These are phyloP conservation scores for Trachelus stipa DNA, from an alignment of 2,888 invertebrate species.

Conservation along the genomic window DNA sequence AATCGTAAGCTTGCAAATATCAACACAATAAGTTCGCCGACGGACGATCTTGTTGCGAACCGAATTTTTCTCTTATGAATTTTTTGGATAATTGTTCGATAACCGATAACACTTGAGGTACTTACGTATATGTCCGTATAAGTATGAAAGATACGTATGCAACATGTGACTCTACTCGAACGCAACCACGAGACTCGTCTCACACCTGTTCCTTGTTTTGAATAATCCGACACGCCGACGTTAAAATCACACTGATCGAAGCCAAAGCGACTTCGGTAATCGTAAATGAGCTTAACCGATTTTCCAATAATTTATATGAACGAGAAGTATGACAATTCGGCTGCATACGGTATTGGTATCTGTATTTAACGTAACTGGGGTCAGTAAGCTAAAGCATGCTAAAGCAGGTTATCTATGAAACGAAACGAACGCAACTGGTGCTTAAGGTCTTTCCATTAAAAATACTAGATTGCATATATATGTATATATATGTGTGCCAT, in stretches of 20 bases:
- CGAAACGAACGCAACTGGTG: background rate
- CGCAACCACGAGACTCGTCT: background rate
- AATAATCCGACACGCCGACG: background rate
- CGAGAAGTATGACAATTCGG: background rate
- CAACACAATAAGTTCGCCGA: background rate
- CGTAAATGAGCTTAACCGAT: background rate
- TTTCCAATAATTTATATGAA: background rate
- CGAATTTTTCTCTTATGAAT: background rate
- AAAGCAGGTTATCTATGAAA: background rate
- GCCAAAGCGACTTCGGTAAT: background rate
- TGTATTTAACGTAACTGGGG: background rate
- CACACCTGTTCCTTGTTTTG: background rate
- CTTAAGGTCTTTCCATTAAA: background rate
- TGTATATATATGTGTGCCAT: background rate
- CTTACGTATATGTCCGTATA: background rate
- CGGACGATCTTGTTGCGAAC: background rate
- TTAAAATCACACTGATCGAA: background rate
- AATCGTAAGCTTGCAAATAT: background rate
- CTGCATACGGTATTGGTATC: background rate
- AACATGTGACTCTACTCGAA: background rate
- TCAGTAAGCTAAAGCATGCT: background rate
- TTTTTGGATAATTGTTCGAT: background rate
- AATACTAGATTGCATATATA: background rate
- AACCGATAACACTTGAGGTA: background rate
- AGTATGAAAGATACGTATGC: background rate